A percentile compares a stretch with the other conserved stretches of the same genome.
phyloP scores from a whole-genome alignment of 2,888 invertebrate species.

The Entomobrya multifasciata region DNA sequence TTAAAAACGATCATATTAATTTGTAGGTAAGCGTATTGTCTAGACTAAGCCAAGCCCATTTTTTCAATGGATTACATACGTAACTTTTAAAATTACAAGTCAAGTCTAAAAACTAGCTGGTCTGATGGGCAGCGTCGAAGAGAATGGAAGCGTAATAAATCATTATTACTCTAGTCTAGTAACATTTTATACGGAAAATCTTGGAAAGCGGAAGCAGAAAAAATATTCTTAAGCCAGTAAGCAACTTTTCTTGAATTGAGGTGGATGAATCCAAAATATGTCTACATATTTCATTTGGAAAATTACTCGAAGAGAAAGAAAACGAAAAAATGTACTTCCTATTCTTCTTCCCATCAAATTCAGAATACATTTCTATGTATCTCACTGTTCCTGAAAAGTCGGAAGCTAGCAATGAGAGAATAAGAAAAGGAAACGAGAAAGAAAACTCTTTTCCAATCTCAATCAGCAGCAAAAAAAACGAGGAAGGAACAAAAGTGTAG shows the following conservation, averaged over 20 bases:
- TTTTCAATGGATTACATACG: too few relatives aligned
- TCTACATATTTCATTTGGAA: conserved; percentile 11
- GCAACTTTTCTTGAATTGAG: not conserved
- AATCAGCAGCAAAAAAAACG: not conserved
- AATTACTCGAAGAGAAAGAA: not conserved
- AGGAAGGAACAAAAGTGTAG: not conserved
- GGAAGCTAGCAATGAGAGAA: too few relatives aligned
- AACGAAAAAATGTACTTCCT: too few relatives aligned
- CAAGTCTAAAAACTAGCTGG: too few relatives aligned
- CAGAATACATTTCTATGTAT: too few relatives aligned
- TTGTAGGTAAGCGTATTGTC: too few relatives aligned
- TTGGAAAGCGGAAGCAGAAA: not conserved
- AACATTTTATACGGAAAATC: not conserved
- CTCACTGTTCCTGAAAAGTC: too few relatives aligned
- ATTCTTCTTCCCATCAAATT: not conserved
- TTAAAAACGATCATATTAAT: too few relatives aligned
- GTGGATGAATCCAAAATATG: not conserved
- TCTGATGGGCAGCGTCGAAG: not conserved
- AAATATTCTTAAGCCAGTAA: not conserved
- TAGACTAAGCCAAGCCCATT: too few relatives aligned
- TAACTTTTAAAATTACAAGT: too few relatives aligned
- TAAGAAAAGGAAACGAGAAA: not conserved
- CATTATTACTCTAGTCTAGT: not conserved
- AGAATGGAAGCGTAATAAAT: conserved; percentile 9
- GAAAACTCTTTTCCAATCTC: conserved; percentile 30